Percentiles rank a stretch among this genome's conserved stretches.
phyloP scores from a whole-genome alignment of 2,113 vertebrate genomes.

The Mormyrus lacerda region DNA sequence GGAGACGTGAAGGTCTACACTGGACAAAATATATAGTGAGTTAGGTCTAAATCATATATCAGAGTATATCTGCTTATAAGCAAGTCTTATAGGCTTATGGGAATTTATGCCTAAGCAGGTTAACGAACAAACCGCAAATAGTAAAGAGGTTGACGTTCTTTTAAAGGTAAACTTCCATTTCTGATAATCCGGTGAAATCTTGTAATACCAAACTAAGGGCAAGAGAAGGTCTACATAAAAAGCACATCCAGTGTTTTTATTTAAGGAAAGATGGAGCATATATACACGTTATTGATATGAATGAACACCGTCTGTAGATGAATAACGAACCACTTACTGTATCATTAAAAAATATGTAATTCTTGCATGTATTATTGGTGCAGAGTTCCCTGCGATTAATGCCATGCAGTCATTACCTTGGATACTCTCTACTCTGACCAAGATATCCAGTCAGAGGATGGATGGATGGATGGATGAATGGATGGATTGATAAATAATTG shows the following conservation, averaged over 20 bases:
- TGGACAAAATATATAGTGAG: neutral
- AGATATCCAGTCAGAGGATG: neutral
- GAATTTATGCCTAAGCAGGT: neutral
- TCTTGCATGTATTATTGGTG: neutral
- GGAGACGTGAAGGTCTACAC: neutral
- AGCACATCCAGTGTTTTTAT: too few relatives aligned
- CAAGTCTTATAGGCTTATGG: neutral
- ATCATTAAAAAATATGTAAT: neutral
- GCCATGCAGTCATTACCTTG: neutral
- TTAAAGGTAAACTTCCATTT: neutral
- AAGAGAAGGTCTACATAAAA: neutral
- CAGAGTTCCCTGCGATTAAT: neutral
- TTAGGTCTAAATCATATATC: neutral
- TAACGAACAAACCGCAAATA: neutral
- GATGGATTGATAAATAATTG: neutral
- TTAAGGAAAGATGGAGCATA: neutral
- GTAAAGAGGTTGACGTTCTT: neutral
- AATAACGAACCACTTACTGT: neutral
- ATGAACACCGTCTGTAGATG: neutral
- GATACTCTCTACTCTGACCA: neutral
- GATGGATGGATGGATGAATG: neutral
- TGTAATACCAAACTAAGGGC: neutral
- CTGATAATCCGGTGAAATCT: neutral
- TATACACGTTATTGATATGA: neutral
- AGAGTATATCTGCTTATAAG: neutral